phyloP scores from a whole-genome alignment of 37 sponge, comb jelly and placozoan species.

The Crambe crambe region DNA sequence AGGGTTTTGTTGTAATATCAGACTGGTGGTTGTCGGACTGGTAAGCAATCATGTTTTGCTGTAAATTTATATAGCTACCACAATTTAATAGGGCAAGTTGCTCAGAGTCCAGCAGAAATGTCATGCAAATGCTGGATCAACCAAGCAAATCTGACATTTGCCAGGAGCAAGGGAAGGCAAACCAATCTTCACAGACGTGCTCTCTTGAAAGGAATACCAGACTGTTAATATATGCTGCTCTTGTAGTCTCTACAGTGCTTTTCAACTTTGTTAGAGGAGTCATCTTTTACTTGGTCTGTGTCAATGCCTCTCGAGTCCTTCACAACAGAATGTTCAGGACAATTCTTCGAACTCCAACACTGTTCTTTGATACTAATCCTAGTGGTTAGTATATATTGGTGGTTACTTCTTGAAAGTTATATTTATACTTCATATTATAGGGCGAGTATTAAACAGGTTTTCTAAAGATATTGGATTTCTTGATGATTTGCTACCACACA shows the following conservation, averaged over 20 bases:
- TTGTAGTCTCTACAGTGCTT: conserved; percentile 5
- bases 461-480: conserved; percentile 80
- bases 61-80: background rate
- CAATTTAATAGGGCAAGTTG: background rate
- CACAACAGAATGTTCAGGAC: conserved; percentile 71
- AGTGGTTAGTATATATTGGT: conserved; percentile 60
- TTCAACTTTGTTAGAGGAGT: conserved; percentile 28
- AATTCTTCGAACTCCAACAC: conserved; percentile 61
- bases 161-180: background rate
- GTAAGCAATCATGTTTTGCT: conserved; percentile 37
- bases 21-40: conserved; percentile 80
- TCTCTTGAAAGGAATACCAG: background rate
- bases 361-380: conserved; percentile 85
- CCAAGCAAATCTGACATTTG: background rate
- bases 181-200: background rate
- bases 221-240: conserved; percentile 1
- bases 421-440: background rate
- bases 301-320: conserved; percentile 57
- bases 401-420: background rate
- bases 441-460: conserved; percentile 79
- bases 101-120: background rate
- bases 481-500: conserved; percentile 69
- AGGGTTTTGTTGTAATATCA: conserved; percentile 46
- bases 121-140: background rate
- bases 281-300: conserved; percentile 29